A percentile compares a stretch with the other conserved stretches of the same genome.
These are phyloP conservation scores for Odontophorus gujanensis DNA, from an alignment of 2,113 vertebrate species.

Conservation along the genomic window DNA sequence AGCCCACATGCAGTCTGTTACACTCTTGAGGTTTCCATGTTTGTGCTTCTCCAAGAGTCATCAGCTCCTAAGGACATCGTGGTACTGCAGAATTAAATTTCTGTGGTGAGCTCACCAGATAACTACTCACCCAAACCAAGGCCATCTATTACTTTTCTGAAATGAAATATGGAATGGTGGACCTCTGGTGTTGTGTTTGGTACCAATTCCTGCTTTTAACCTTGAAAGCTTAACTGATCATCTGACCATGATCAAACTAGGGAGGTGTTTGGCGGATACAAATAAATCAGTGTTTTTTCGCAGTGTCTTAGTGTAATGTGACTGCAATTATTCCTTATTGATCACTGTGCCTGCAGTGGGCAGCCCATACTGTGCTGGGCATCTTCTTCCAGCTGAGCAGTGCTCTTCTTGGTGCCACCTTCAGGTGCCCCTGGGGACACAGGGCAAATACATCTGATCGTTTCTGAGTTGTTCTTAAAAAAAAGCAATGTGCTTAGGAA, in stretches of 20 bases:
- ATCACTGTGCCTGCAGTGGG: neutral
- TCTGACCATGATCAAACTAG: neutral
- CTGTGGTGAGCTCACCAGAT: conserved; percentile 12
- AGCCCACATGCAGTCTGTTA: neutral
- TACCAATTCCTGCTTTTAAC: neutral
- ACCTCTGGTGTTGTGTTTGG: neutral
- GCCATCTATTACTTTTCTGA: neutral
- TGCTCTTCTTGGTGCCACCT: neutral
- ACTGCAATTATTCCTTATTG: neutral
- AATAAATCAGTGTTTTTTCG: neutral
- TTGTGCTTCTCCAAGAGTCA: neutral
- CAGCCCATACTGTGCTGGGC: neutral
- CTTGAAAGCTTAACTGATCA: neutral
- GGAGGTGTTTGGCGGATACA: neutral
- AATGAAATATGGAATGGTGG: neutral
- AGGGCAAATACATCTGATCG: neutral
- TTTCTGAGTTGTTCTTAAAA: neutral
- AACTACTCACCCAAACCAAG: conserved; percentile 5
- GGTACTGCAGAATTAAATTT: neutral
- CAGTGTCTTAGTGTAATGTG: neutral
- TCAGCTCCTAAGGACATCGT: neutral
- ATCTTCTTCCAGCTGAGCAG: neutral
- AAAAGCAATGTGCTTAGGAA: neutral
- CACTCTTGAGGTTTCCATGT: neutral
- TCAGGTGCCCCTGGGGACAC: neutral